Evolutionary conservation across 2,888 invertebrate genomes (phyloP).

Genomic region (Melanostoma mellinum): DNA sequence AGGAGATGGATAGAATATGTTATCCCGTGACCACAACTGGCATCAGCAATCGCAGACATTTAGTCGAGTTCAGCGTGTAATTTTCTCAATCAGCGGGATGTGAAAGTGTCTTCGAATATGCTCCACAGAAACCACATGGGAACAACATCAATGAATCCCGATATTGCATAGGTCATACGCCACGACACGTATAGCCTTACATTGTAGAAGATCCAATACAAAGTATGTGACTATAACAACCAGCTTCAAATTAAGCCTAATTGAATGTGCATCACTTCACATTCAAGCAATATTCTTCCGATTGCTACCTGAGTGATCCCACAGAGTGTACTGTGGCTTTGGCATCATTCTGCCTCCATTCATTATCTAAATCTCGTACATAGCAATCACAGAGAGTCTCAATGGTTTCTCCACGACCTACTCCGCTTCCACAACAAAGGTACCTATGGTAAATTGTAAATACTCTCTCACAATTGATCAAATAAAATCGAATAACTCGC

Average conservation of each 20-base stretch:
- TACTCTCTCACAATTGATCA: slow-evolving; percentile 63
- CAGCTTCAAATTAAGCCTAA: slow-evolving; percentile 55
- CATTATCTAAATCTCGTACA: slow-evolving; percentile 47
- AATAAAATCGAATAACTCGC: slow-evolving; percentile 67
- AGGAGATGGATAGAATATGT: no score
- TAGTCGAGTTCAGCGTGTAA: no score
- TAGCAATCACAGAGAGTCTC: slow-evolving; percentile 29
- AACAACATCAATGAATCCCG: no score
- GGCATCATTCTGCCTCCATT: slow-evolving; percentile 46
- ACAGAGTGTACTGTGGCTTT: slow-evolving; percentile 8
- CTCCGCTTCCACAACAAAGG: slow-evolving; percentile 35
- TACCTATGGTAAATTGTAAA: not conserved
- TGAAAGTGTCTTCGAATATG: no score
- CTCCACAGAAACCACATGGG: no score
- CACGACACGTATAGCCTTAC: no score
- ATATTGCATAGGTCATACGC: no score
- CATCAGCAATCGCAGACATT: no score
- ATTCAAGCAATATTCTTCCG: slow-evolving; percentile 26
- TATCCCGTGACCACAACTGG: no score
- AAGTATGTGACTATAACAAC: not conserved
- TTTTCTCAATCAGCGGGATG: no score
- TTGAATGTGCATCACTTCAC: slow-evolving; percentile 58
- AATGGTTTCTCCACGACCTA: slow-evolving; percentile 52
- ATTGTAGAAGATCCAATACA: no score
- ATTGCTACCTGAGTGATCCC: slow-evolving; percentile 52